Percentiles rank a stretch among this genome's conserved stretches.
phyloP scores from a whole-genome alignment of 53 echinoderm and acorn worm genomes.

The Paracentrotus lividus region DNA sequence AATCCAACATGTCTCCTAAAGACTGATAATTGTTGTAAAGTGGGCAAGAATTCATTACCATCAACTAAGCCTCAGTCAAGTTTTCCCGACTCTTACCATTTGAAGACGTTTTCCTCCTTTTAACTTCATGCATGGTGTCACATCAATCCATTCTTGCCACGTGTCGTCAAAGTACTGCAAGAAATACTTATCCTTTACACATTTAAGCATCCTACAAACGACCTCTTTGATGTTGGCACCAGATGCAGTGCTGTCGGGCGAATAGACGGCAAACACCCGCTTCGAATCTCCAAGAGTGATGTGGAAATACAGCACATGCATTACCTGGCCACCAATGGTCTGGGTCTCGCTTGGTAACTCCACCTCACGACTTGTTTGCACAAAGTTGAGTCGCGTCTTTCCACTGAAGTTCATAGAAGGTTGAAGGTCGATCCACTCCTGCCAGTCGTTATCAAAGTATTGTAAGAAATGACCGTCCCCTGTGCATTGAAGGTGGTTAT shows the following conservation, averaged over 20 bases:
- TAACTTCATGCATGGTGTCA: neutral
- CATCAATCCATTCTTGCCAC: constrained; percentile 10
- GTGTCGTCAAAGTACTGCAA: neutral
- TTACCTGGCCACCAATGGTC: neutral
- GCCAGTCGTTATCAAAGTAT: neutral
- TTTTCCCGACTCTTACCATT: too few relatives aligned
- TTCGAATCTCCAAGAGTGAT: neutral
- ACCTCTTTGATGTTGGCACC: neutral
- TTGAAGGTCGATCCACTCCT: neutral
- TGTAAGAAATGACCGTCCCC: neutral
- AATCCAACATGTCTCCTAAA: too few relatives aligned
- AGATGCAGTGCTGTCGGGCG: neutral
- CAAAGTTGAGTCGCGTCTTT: neutral
- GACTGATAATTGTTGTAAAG: too few relatives aligned
- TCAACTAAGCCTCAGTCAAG: too few relatives aligned
- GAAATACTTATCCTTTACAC: neutral
- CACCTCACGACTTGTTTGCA: neutral
- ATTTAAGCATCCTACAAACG: neutral
- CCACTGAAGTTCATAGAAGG: neutral
- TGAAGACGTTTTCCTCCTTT: neutral
- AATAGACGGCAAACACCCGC: neutral
- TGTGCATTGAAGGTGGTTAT: neutral
- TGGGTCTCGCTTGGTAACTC: neutral
- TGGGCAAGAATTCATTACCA: too few relatives aligned
- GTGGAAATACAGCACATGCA: neutral